A percentile compares a stretch with the other conserved stretches of the same genome.
Conservation (phyloP, 2,113 vertebrate species). For the Siniperca chuatsi region DNA sequence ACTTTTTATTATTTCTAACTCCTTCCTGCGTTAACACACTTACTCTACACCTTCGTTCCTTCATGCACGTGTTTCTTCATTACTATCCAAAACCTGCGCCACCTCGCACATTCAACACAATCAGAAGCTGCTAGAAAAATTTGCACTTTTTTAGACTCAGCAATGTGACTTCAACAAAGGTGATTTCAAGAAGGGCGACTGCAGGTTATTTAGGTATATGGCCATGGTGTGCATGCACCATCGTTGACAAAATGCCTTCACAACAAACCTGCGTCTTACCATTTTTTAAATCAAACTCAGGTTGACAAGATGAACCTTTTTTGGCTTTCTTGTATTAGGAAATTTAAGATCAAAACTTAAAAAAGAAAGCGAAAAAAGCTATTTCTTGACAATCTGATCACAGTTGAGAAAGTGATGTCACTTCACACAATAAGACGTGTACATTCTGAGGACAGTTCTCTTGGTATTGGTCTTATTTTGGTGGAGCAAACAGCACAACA, state of each 20-base stretch:
- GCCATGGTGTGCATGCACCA: constrained; percentile 31
- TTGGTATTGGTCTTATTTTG: constrained; percentile 42
- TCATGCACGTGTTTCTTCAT: neutral
- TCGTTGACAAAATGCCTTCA: neutral
- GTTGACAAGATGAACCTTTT: neutral
- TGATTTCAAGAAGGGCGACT: neutral
- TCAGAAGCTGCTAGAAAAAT: constrained; percentile 43
- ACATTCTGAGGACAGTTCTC: constrained; percentile 65
- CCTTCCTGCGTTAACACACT: neutral
- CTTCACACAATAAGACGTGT: neutral
- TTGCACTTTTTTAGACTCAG: constrained; percentile 3
- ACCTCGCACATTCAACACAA: constrained; percentile 23
- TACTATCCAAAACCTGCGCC: neutral
- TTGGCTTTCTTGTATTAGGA: neutral
- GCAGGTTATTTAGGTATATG: neutral
- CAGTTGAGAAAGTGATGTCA: neutral
- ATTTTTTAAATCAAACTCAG: constrained; percentile 1
- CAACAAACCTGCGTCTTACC: neutral
- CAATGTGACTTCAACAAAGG: neutral
- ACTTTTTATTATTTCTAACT: neutral
- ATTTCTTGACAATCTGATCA: neutral
- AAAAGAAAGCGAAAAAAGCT: neutral
- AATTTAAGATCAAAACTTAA: neutral
- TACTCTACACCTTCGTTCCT: neutral
- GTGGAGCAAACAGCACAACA: constrained; percentile 19